phyloP scores from a whole-genome alignment of 2,888 invertebrate species.

The Mythimna impura region DNA sequence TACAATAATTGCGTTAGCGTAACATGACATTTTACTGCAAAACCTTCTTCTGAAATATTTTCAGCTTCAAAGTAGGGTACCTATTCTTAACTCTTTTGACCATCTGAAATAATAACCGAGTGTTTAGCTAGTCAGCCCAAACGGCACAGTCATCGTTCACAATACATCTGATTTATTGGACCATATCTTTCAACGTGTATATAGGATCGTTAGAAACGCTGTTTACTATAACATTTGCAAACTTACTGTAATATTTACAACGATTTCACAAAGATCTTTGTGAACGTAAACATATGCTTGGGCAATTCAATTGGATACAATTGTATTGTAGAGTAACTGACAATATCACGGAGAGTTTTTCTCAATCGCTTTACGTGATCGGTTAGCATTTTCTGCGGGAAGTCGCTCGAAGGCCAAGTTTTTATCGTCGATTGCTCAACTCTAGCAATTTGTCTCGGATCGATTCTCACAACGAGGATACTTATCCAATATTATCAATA shows the following conservation, averaged over 20 bases:
- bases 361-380: conserved; percentile 53
- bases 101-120: conserved; percentile 41
- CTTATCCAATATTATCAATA: conserved; percentile 13
- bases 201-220: conserved; percentile 38
- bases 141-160: conserved; percentile 28
- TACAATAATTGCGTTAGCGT: neutral
- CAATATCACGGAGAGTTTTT: conserved; percentile 45
- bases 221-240: conserved; percentile 43
- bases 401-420: conserved; percentile 55
- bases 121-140: conserved; percentile 11
- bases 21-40: neutral
- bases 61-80: neutral
- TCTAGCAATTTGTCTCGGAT: conserved; percentile 46
- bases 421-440: conserved; percentile 52
- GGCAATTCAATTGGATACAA: conserved; percentile 21
- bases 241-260: conserved; percentile 40
- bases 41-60: conserved; percentile 5
- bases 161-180: conserved; percentile 46
- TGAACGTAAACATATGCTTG: conserved; percentile 23
- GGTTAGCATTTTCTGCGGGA: conserved; percentile 40
- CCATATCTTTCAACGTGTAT: conserved; percentile 47
- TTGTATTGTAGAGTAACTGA: conserved; percentile 25
- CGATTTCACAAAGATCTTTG: conserved; percentile 46
- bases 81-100: conserved; percentile 33
- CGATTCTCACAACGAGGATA: conserved; percentile 37